phyloP scores from a whole-genome alignment of 2,888 invertebrate species.

The Mythimna albipuncta region DNA sequence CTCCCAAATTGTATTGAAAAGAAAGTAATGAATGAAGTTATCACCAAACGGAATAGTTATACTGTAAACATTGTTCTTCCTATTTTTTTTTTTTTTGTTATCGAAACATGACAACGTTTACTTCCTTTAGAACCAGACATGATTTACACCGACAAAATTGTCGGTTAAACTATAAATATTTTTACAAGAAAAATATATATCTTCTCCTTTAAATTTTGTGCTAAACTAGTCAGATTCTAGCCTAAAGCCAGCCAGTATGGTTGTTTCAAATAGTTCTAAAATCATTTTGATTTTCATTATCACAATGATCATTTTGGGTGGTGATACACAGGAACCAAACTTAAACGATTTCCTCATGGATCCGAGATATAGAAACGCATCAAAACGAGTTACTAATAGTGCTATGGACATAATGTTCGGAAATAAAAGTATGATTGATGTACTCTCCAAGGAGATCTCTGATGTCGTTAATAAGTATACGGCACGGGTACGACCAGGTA shows the following conservation, averaged over 20 bases:
- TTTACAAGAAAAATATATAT: slow-evolving; percentile 2
- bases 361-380: not conserved
- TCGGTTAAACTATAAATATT: slow-evolving; percentile 22
- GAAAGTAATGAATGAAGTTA: not conserved
- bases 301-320: not conserved
- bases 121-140: slow-evolving; percentile 9
- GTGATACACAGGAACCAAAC: not conserved
- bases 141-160: not conserved
- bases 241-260: not conserved
- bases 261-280: not conserved
- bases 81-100: slow-evolving; percentile 8
- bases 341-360: not conserved
- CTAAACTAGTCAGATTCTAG: not conserved
- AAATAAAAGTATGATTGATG: slow-evolving; percentile 12
- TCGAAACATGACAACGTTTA: slow-evolving; percentile 23
- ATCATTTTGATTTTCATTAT: slow-evolving; percentile 5
- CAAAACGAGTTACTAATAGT: not conserved
- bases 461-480: not conserved
- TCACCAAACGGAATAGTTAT: not conserved
- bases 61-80: not conserved
- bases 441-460: slow-evolving; percentile 9
- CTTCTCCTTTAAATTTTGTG: not conserved
- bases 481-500: not conserved
- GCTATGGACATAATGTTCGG: slow-evolving; percentile 13
- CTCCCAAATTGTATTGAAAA: not conserved